These are phyloP conservation scores for Diplazon laetatorius DNA, from an alignment of 2,888 invertebrate genomes.

Conservation along the genomic window DNA sequence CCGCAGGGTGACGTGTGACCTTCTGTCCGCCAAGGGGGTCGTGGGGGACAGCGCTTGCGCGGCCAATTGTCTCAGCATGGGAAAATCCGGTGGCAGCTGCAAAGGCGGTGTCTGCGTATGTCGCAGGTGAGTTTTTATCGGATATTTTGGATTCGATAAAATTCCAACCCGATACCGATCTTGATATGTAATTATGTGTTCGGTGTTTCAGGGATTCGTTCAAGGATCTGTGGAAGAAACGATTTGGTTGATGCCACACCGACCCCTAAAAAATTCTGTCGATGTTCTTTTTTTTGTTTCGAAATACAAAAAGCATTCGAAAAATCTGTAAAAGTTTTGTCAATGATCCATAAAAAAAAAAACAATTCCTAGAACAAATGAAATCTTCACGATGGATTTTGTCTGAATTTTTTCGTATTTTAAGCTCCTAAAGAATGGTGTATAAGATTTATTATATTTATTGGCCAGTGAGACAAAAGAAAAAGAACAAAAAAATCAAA, in stretches of 20 bases:
- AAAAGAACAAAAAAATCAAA: too few relatives aligned
- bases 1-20: conserved; percentile 76
- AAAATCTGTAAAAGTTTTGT: too few relatives aligned
- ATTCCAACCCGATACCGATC: neutral
- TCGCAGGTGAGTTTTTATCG: conserved; percentile 69
- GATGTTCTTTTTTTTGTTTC: too few relatives aligned
- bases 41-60: conserved; percentile 74
- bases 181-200: neutral
- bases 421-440: too few relatives aligned
- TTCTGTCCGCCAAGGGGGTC: conserved; percentile 70
- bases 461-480: too few relatives aligned
- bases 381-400: too few relatives aligned
- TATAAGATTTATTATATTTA: too few relatives aligned
- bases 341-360: too few relatives aligned
- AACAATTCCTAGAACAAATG: too few relatives aligned
- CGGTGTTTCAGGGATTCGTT: conserved; percentile 67
- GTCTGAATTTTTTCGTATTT: too few relatives aligned
- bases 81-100: conserved; percentile 77
- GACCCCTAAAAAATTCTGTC: too few relatives aligned
- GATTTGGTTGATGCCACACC: conserved; percentile 73
- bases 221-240: conserved; percentile 71
- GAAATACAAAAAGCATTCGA: too few relatives aligned
- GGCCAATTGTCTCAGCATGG: conserved; percentile 76
- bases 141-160: neutral
- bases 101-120: conserved; percentile 74